Percentiles rank a stretch among this genome's conserved stretches.
These are phyloP conservation scores for Ranitomeya variabilis DNA, from an alignment of 2,113 vertebrate genomes.

Conservation along the genomic window DNA sequence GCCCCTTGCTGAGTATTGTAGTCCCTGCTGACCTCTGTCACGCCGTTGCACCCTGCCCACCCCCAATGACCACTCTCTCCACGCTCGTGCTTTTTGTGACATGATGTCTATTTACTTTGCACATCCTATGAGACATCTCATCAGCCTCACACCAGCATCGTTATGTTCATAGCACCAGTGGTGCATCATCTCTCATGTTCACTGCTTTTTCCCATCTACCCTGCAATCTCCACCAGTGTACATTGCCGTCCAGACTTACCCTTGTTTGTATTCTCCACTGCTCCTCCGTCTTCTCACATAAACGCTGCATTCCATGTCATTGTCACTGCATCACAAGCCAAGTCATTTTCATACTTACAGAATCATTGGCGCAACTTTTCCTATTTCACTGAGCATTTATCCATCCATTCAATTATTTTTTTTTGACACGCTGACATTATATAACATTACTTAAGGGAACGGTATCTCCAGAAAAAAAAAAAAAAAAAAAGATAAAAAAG, in stretches of 20 bases:
- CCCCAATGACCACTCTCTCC: constrained; percentile 3
- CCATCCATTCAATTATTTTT: neutral
- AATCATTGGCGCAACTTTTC: constrained; percentile 34
- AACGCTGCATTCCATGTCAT: constrained; percentile 31
- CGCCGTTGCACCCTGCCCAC: constrained; percentile 16
- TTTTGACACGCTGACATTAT: neutral
- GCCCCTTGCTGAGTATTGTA: neutral
- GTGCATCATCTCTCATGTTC: constrained; percentile 43
- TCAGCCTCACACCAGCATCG: neutral
- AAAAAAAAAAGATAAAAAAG: neutral
- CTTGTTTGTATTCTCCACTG: constrained; percentile 2
- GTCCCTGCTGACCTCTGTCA: neutral
- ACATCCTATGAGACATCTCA: constrained; percentile 18
- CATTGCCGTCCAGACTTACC: constrained; percentile 5
- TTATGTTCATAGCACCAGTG: constrained; percentile 13
- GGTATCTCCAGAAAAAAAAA: neutral
- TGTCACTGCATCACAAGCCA: constrained; percentile 38
- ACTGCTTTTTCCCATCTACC: constrained; percentile 30
- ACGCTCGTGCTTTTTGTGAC: neutral
- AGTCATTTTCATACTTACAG: constrained; percentile 11
- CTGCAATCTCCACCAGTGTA: constrained; percentile 1
- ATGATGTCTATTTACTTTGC: constrained; percentile 32
- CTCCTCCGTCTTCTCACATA: neutral
- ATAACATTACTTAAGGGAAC: neutral
- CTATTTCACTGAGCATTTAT: neutral